These are phyloP conservation scores for Doris montereyensis DNA, from an alignment of 2,888 invertebrate genomes.

Conservation along the genomic window DNA sequence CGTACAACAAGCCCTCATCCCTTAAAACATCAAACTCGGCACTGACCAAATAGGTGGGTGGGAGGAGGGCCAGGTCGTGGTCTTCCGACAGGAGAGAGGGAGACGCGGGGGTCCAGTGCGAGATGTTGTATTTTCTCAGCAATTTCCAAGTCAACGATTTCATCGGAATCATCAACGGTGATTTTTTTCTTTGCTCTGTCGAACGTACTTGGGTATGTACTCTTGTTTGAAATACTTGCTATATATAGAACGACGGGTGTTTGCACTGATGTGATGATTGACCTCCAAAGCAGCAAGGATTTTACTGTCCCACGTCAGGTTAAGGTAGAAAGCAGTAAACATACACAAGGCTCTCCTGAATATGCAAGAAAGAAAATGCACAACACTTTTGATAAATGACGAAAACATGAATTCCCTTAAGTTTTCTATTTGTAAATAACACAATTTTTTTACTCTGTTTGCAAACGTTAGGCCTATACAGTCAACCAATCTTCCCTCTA, in stretches of 20 bases:
- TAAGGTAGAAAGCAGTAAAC: conserved; percentile 31
- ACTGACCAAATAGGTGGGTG: conserved; percentile 9
- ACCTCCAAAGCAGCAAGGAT: background rate
- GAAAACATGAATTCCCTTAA: background rate
- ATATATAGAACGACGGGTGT: conserved; percentile 9
- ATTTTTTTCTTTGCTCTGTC: too few species aligned
- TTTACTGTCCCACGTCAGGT: background rate
- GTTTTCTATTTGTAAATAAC: background rate
- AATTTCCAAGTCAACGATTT: background rate
- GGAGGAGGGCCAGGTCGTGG: conserved; percentile 13
- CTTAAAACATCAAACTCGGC: conserved; percentile 30
- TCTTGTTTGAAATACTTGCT: too few species aligned
- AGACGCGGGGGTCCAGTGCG: conserved; percentile 24
- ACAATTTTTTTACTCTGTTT: background rate
- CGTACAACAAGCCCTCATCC: conserved; percentile 33
- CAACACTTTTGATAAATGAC: too few species aligned
- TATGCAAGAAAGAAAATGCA: background rate
- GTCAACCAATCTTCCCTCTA: too few species aligned
- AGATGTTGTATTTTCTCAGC: conserved; percentile 11
- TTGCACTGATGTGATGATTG: conserved; percentile 18
- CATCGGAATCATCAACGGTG: background rate
- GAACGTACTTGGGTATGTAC: too few species aligned
- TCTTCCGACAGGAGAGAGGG: too few species aligned
- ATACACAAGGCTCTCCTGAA: conserved; percentile 24
- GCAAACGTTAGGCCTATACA: too few species aligned